These are phyloP conservation scores for Pseudomyrmex sp. DNA, from an alignment of 1,140 invertebrate genomes.

Conservation along the genomic window DNA sequence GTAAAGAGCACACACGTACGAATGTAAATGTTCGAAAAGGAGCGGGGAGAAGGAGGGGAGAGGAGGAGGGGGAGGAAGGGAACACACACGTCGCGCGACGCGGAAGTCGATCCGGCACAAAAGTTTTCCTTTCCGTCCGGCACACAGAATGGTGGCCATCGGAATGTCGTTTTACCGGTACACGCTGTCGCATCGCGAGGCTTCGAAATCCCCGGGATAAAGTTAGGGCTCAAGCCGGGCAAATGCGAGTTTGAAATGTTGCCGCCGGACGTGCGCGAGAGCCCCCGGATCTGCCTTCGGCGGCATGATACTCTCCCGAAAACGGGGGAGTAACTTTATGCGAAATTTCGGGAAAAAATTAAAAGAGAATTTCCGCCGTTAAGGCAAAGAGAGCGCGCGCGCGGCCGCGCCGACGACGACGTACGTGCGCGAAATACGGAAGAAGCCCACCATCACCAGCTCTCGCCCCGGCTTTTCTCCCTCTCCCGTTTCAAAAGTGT, in stretches of 20 bases:
- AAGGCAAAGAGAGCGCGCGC: neutral
- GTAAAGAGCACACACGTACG: too few relatives aligned
- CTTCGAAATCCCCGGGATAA: slow-evolving; percentile 71
- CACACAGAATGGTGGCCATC: slow-evolving; percentile 60
- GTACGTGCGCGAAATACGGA: slow-evolving; percentile 67
- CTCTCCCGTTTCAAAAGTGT: too few relatives aligned
- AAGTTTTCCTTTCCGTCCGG: slow-evolving; percentile 68
- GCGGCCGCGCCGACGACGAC: slow-evolving; percentile 9
- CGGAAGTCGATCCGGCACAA: slow-evolving; percentile 30
- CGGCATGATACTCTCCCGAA: slow-evolving; percentile 61
- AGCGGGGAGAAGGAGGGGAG: neutral
- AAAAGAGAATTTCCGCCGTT: slow-evolving; percentile 71
- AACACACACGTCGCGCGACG: slow-evolving; percentile 13
- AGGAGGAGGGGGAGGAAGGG: too few relatives aligned
- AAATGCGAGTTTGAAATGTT: slow-evolving; percentile 76
- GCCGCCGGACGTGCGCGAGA: slow-evolving; percentile 65
- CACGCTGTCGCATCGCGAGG: slow-evolving; percentile 73
- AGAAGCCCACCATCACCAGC: neutral
- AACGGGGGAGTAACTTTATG: slow-evolving; percentile 78
- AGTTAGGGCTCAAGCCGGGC: slow-evolving; percentile 73
- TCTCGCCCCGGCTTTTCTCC: neutral
- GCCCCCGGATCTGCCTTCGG: slow-evolving; percentile 54
- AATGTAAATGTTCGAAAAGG: slow-evolving; percentile 13
- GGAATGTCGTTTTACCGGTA: slow-evolving; percentile 74
- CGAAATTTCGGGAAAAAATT: slow-evolving; percentile 81